Evolutionary conservation across 2,113 vertebrate genomes (phyloP), one percentile per base, ranked within the genome.

Genomic region (Lepisosteus osseus): DNA sequence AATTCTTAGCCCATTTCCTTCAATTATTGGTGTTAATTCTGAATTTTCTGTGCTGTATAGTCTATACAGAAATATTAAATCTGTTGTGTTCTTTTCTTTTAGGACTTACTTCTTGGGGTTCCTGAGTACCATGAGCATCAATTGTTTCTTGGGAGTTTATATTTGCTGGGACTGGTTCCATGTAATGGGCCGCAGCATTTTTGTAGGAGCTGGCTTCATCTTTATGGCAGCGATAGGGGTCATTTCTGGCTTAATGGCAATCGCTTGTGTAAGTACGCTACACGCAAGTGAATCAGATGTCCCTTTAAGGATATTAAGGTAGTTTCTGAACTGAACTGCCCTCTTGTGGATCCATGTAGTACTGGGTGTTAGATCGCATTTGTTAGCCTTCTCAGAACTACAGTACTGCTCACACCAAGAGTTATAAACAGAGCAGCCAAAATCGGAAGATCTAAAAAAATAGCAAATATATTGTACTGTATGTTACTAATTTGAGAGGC

Each of bases 91-190:
- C 17, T 41, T 29, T 29, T 17, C 63, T 15, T 70, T 45, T 65
- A 88, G 76, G 75, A 64, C 14, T 5, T 72, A 73, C 8, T 79
- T 79, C 45, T 47, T 69, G 15, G 74, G 76, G 64, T 83, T 83
- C 41, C 68, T 82, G 3, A 11, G 57, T 15, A 63, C 71, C 61
- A 15, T 47, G 43, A 77, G 68, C 61, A 56, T 76, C 67, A 74
- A 77, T 76, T 83, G 70, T 77, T 54, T 74, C 3, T 40, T n/a
- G 1, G 74, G 69, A 76, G 73, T 72, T 54, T 1, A 65, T 4
- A 64, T 86, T 40, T 79, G 65, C 4, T 74, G 74, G 77, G 62
- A 77, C 44, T 79, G 51, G 54, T 72, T 82, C 75, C 43, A 78
- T 66, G 54, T 72, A 67, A 75, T 2, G 43, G 79, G 70, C 66